phyloP scores from a whole-genome alignment of 1,140 invertebrate genomes.

The Drosophila pseudoobscura region DNA sequence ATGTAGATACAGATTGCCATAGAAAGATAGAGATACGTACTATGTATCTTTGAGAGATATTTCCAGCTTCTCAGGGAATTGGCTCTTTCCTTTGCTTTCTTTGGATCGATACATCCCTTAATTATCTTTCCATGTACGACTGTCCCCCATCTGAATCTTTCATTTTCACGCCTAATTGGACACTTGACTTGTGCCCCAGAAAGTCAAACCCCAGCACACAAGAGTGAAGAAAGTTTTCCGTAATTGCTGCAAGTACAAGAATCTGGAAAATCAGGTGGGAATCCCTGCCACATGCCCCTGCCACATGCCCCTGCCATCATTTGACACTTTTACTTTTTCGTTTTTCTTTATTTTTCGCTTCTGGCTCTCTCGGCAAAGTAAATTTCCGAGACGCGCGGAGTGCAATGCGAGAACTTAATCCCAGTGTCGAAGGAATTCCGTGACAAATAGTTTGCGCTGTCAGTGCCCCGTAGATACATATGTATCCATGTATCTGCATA shows the following conservation, averaged over 20 bases:
- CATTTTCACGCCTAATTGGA: neutral
- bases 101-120: too few species aligned
- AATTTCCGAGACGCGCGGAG: conserved; percentile 37
- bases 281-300: too few species aligned
- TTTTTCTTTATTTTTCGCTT: neutral
- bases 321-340: conserved; percentile 36
- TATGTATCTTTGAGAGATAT: too few species aligned
- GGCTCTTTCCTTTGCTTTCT: too few species aligned
- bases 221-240: neutral
- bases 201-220: too few species aligned
- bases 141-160: too few species aligned
- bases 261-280: conserved; percentile 5
- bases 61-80: too few species aligned
- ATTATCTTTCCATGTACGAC: too few species aligned
- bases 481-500: conserved; percentile 8
- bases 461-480: conserved; percentile 19
- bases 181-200: conserved; percentile 3
- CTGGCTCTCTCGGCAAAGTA: conserved; percentile 18
- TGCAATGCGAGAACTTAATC: conserved; percentile 62
- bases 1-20: too few species aligned
- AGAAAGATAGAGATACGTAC: too few species aligned
- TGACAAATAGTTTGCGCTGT: conserved; percentile 73
- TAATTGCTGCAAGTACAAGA: too few species aligned
- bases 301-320: neutral
- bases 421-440: conserved; percentile 66